Evolutionary conservation across 2,113 vertebrate genomes (phyloP).

Genomic region (Catharus bicknelli): DNA sequence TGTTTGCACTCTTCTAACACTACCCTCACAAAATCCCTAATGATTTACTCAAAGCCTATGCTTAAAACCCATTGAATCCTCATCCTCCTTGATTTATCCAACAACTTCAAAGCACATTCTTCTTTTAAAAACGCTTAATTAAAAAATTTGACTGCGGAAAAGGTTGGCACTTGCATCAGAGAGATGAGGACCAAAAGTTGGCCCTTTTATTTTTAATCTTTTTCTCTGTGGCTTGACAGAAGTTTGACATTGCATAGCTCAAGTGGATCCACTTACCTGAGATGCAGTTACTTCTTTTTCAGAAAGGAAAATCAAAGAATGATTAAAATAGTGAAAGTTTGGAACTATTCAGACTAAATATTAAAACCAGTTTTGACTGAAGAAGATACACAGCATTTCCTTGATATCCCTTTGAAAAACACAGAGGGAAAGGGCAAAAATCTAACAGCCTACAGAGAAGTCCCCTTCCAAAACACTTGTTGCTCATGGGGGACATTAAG

Average conservation of each 20-base stretch:
- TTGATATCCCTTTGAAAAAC: not conserved
- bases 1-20: not conserved
- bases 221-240: not conserved
- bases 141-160: constrained; percentile 1
- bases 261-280: not conserved
- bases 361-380: not conserved
- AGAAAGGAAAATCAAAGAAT: not conserved
- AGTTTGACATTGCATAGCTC: not conserved
- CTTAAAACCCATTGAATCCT: constrained; percentile 1
- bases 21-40: not conserved
- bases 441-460: not conserved
- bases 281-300: not conserved
- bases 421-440: not conserved
- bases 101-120: constrained; percentile 23
- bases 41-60: not conserved
- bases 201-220: not conserved
- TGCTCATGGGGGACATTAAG: not conserved
- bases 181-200: not conserved
- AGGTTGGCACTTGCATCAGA: not conserved
- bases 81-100: not conserved
- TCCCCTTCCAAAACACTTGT: not conserved
- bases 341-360: not conserved
- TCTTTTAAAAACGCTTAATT: constrained; percentile 19
- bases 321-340: not conserved
- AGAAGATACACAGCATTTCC: not conserved